Base-by-base conservation (phyloP, 2,888 invertebrate genomes). In the Drosophila dives region DNA sequence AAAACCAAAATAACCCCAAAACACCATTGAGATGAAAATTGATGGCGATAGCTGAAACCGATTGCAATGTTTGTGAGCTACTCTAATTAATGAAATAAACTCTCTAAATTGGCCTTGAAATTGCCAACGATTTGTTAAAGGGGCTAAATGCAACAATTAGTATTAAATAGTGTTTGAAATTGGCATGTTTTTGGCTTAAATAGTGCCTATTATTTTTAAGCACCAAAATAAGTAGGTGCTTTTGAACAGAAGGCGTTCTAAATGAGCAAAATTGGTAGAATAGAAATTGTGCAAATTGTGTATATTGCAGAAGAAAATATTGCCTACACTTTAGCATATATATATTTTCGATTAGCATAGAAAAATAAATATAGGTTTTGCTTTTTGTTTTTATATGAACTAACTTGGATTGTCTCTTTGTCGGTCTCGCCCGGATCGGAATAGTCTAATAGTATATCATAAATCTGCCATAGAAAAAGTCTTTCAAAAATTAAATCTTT, bases 11-110 rank as follows among this genome's bases (percentile, higher is more conserved):
- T 11, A 26, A 33, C 3, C 17, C 17, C 11, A 62, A 63, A 51
- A 26, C 55, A 64, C 8, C 58, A 60, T 74, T 67, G 51, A 75
- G 64, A 67, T 77, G 67, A 74, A 72, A 65, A 75, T 80, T 65
- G 71, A 82, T 80, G 51, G 75, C 54, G 56, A 63, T 58, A 64
- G 58, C 75, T 40, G 50, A 70, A 66, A 49, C 48, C 61, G 61
- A 48, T 70, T 59, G 2, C 53, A 53, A 49, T 38, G 38, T 55
- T 38, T 36, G 29, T 20, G 34, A 2, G 11, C n/a, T 26, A 32
- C 48, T 38, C 38, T 12, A 55, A 29, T 17, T 40, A 66, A 56
- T 58, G 40, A 29, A 66, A 58, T 32, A 40, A n/a, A 36, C 55
- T 49, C 20, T 10, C 2, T 2, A 20, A 34, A 40, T 40, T 56